Percentiles rank a stretch among this genome's conserved stretches.
These are phyloP conservation scores for Sarcophaga bullata DNA, from an alignment of 1,140 invertebrate species.

Conservation along the genomic window DNA sequence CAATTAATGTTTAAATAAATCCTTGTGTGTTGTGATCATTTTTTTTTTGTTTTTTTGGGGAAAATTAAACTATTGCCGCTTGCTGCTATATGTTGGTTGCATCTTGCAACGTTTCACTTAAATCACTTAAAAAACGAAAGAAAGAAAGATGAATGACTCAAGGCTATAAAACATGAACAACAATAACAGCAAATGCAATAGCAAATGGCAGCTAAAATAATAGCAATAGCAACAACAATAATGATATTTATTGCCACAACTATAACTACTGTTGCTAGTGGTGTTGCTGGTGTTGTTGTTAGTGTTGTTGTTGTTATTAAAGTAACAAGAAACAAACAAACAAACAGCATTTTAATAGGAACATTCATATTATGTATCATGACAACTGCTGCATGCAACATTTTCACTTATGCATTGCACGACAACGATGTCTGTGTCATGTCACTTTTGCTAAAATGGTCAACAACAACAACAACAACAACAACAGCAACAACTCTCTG, in stretches of 20 bases:
- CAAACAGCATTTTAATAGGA: conserved; percentile 38
- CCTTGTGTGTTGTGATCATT: background rate
- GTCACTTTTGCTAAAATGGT: conserved; percentile 17
- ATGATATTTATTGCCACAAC: background rate
- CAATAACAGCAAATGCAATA: background rate
- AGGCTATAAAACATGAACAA: background rate
- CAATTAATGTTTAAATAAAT: background rate
- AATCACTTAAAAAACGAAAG: background rate
- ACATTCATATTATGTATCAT: conserved; percentile 38
- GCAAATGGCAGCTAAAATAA: background rate
- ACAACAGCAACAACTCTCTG: conserved; percentile 12
- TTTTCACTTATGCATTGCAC: conserved; percentile 39
- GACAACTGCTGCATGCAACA: conserved; percentile 39
- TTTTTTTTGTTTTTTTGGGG: conserved; percentile 12
- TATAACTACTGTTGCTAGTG: background rate
- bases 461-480: conserved; percentile 8
- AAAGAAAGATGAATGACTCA: conserved; percentile 9
- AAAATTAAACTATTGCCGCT: conserved; percentile 22
- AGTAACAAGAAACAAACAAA: background rate
- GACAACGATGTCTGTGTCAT: conserved; percentile 27
- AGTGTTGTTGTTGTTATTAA: background rate
- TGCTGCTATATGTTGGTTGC: background rate
- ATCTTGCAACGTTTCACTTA: conserved; percentile 15
- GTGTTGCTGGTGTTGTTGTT: background rate
- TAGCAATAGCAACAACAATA: background rate